Conservation (phyloP, 30 jellyfish, hydroid and myxozoan genomes). For the Chrysaora quinquecirrha region DNA sequence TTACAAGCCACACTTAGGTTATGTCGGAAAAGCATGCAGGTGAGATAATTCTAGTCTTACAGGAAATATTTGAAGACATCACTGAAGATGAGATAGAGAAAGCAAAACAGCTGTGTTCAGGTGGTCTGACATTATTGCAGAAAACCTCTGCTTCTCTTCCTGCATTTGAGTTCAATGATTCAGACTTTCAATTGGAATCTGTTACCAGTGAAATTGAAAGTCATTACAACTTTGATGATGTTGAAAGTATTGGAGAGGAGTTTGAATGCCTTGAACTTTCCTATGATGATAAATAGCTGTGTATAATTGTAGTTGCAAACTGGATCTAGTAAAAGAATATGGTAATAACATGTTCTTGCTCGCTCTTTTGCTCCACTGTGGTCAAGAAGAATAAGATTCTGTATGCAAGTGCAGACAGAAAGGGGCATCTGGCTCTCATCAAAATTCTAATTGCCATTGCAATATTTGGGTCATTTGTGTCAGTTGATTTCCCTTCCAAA, state of each 20-base stretch:
- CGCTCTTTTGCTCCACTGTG: conserved; percentile 27
- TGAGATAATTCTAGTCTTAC: conserved; percentile 18
- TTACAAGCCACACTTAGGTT: conserved; percentile 1
- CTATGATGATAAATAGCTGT: not conserved
- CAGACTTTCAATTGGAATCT: not conserved
- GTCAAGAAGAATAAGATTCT: conserved; percentile 1
- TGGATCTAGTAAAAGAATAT: not conserved
- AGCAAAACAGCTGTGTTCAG: conserved; percentile 8
- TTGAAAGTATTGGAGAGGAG: not conserved
- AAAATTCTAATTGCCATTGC: conserved; percentile 26
- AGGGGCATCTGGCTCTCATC: conserved; percentile 19
- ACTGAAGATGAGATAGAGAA: conserved; percentile 3
- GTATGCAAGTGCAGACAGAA: conserved; percentile 12
- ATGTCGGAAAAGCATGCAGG: conserved; percentile 10
- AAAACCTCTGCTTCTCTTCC: not conserved
- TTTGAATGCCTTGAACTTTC: not conserved
- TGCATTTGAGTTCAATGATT: conserved; percentile 4
- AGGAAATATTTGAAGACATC: conserved; percentile 21
- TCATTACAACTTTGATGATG: not conserved
- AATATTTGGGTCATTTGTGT: not conserved
- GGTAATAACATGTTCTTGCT: not conserved
- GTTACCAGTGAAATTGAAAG: not conserved
- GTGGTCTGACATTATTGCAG: no score
- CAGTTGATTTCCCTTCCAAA: conserved; percentile 1
- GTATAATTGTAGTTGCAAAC: not conserved